Conservation (phyloP, 2,797 vertebrate genomes). For the Prionace glauca region DNA sequence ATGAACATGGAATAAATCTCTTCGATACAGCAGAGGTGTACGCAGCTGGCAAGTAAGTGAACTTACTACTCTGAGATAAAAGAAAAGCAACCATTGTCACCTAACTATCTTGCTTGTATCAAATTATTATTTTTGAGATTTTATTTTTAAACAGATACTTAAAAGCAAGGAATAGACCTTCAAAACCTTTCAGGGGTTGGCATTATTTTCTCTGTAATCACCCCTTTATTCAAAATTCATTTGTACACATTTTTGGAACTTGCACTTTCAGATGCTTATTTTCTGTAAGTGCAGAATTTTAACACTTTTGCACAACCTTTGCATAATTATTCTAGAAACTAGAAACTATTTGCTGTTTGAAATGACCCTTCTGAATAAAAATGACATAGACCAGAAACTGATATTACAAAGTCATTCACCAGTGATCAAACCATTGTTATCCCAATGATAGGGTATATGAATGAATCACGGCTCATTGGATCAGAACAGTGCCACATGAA, state of each 20-base stretch:
- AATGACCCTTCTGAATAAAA: not conserved
- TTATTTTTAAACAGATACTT: not conserved
- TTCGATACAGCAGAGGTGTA: conserved; percentile 89
- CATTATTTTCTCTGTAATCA: not conserved
- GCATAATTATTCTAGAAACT: not conserved
- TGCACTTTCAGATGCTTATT: not conserved
- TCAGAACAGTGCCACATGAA: not conserved
- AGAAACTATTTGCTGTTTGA: not conserved
- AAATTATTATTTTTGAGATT: not conserved
- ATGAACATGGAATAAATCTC: conserved; percentile 83
- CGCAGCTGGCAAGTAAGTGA: conserved; percentile 60
- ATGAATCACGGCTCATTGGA: not conserved
- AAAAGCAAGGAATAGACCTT: not conserved
- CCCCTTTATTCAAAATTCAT: not conserved
- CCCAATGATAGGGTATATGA: not conserved
- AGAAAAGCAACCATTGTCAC: not conserved
- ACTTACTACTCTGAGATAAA: not conserved
- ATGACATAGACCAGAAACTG: not conserved
- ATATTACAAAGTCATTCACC: not conserved
- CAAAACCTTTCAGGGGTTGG: not conserved
- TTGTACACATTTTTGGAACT: not conserved
- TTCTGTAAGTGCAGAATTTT: not conserved
- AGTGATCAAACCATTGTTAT: not conserved
- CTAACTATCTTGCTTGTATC: not conserved
- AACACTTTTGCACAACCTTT: not conserved